phyloP scores from a whole-genome alignment of 2,888 invertebrate species.

The Agrotis clavis region DNA sequence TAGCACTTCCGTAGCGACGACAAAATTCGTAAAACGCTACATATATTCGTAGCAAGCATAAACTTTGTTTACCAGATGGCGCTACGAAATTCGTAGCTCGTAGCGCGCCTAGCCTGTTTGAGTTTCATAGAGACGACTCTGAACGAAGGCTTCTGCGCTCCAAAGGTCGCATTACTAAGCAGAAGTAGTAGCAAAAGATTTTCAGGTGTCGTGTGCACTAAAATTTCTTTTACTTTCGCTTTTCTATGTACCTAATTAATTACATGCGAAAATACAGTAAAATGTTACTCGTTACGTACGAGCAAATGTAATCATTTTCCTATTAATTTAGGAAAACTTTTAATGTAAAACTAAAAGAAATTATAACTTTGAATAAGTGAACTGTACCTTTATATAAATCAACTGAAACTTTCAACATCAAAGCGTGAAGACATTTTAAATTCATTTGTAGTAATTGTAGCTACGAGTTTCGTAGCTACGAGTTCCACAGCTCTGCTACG shows the following conservation, averaged over 20 bases:
- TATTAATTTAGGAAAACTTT: no score
- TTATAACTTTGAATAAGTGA: background rate
- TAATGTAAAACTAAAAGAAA: background rate
- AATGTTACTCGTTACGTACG: background rate
- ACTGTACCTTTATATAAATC: no score
- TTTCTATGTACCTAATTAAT: no score
- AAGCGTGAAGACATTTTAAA: background rate
- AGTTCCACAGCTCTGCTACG: background rate
- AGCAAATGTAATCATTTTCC: no score
- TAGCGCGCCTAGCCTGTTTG: background rate
- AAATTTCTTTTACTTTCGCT: background rate
- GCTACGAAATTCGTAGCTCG: constrained; percentile 12
- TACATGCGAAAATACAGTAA: background rate
- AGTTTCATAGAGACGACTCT: constrained; percentile 8
- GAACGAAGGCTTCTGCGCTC: constrained; percentile 34
- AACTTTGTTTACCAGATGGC: background rate
- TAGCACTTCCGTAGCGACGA: constrained; percentile 12
- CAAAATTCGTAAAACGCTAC: background rate
- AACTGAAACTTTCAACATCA: no score
- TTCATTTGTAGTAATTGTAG: background rate
- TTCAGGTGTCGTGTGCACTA: background rate
- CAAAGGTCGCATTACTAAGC: constrained; percentile 8
- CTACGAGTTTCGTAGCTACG: background rate
- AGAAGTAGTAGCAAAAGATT: background rate
- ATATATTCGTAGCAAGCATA: constrained; percentile 3